phyloP scores from a whole-genome alignment of 1,140 invertebrate genomes.

The Batillaria attramentaria region DNA sequence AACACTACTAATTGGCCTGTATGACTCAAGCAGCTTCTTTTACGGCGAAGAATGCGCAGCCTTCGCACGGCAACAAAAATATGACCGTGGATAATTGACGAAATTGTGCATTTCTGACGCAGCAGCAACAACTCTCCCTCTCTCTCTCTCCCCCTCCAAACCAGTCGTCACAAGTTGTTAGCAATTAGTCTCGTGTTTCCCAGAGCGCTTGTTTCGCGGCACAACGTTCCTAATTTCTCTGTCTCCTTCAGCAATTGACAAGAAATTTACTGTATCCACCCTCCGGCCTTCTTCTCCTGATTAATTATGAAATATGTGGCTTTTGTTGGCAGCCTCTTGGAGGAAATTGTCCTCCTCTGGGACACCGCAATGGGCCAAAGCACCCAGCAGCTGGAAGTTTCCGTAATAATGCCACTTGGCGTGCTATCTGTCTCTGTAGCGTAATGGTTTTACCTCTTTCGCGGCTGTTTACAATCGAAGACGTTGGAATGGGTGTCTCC shows the following conservation, averaged over 20 bases:
- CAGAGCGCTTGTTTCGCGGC: constrained; percentile 3
- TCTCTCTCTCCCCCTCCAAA: neutral
- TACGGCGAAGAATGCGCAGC: too few relatives aligned
- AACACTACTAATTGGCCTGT: too few relatives aligned
- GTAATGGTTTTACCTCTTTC: neutral
- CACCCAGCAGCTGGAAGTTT: neutral
- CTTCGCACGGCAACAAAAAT: too few relatives aligned
- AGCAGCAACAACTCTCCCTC: too few relatives aligned
- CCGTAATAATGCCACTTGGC: neutral
- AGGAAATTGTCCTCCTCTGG: too few relatives aligned
- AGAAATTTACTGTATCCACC: constrained; percentile 3
- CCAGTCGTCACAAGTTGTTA: too few relatives aligned
- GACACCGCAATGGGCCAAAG: neutral
- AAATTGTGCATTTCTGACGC: constrained; percentile 1
- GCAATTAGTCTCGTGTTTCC: constrained; percentile 19
- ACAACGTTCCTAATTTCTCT: constrained; percentile 21
- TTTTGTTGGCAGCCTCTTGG: too few relatives aligned
- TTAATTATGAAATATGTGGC: too few relatives aligned
- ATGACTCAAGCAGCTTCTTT: too few relatives aligned
- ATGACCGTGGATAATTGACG: neutral
- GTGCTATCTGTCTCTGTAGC: constrained; percentile 9
- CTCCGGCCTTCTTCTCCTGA: too few relatives aligned
- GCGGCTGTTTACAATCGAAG: too few relatives aligned
- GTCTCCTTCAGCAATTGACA: neutral
- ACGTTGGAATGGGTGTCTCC: too few relatives aligned